A percentile compares a stretch with the other conserved stretches of the same genome.
phyloP scores from a whole-genome alignment of 1,140 invertebrate genomes.

The Hyphantria cunea region DNA sequence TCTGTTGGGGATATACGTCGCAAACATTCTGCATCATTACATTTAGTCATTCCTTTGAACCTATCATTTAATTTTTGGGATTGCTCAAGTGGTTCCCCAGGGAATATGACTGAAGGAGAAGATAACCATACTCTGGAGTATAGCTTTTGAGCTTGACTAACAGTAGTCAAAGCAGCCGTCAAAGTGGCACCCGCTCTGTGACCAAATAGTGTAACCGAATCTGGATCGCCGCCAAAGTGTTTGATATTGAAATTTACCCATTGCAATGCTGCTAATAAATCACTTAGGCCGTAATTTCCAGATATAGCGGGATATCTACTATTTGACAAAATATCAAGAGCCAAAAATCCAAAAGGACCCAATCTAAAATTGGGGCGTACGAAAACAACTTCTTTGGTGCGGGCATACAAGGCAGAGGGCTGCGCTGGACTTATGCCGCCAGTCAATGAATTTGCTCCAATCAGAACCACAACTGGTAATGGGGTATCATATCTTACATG shows the following conservation, averaged over 20 bases:
- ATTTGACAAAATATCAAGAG: conserved; percentile 86
- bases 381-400: conserved; percentile 90
- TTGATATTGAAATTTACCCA: conserved; percentile 92
- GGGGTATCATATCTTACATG: conserved; percentile 88
- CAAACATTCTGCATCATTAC: conserved; percentile 83
- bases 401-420: conserved; percentile 85
- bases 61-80: conserved; percentile 83
- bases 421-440: conserved; percentile 87
- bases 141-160: conserved; percentile 81
- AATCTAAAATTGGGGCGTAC: conserved; percentile 91
- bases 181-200: conserved; percentile 91
- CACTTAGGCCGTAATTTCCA: conserved; percentile 93
- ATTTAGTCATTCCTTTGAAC: conserved; percentile 83
- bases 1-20: conserved; percentile 83
- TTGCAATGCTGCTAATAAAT: conserved; percentile 88
- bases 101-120: conserved; percentile 87
- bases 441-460: conserved; percentile 89
- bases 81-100: conserved; percentile 83
- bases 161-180: conserved; percentile 84
- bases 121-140: conserved; percentile 89
- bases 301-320: conserved; percentile 87
- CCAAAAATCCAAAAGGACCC: conserved; percentile 90
- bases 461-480: conserved; percentile 90
- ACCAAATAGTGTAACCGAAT: conserved; percentile 90
- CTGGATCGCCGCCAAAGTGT: conserved; percentile 91